These are phyloP conservation scores for Heteractis magnifica DNA, from an alignment of 92 coral and sea anemone genomes.

Conservation along the genomic window DNA sequence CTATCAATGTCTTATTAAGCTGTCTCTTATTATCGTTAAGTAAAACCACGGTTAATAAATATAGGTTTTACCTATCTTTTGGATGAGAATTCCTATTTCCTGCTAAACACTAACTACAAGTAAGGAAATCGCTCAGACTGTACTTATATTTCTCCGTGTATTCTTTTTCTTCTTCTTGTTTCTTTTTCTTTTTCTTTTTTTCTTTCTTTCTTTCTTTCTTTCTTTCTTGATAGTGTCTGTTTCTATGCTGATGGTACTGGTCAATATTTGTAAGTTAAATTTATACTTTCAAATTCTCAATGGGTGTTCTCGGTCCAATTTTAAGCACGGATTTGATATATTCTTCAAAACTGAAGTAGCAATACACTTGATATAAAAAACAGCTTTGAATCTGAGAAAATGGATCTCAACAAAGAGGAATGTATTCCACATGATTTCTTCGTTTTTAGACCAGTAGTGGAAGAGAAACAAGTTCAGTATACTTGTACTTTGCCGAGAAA, in stretches of 20 bases:
- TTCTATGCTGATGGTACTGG: background rate
- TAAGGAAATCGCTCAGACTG: too few species aligned
- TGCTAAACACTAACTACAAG: too few species aligned
- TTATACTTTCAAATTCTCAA: background rate
- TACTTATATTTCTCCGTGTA: too few species aligned
- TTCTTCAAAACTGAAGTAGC: background rate
- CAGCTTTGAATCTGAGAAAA: background rate
- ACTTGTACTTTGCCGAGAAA: too few species aligned
- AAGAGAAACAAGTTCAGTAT: too few species aligned
- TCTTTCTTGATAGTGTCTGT: background rate
- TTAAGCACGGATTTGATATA: background rate
- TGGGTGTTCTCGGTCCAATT: background rate
- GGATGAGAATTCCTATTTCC: too few species aligned
- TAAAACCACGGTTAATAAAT: background rate
- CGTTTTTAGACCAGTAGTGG: too few species aligned
- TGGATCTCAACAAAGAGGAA: background rate
- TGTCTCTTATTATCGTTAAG: background rate
- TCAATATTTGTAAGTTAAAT: background rate
- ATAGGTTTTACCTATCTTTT: too few species aligned
- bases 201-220: background rate
- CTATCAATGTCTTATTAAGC: constrained; percentile 6
- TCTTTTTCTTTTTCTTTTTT: too few species aligned
- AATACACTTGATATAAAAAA: background rate
- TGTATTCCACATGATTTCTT: too few species aligned
- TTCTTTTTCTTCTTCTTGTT: too few species aligned